Conservation (phyloP, 1,140 invertebrate species). For the Drosophila takahashii region DNA sequence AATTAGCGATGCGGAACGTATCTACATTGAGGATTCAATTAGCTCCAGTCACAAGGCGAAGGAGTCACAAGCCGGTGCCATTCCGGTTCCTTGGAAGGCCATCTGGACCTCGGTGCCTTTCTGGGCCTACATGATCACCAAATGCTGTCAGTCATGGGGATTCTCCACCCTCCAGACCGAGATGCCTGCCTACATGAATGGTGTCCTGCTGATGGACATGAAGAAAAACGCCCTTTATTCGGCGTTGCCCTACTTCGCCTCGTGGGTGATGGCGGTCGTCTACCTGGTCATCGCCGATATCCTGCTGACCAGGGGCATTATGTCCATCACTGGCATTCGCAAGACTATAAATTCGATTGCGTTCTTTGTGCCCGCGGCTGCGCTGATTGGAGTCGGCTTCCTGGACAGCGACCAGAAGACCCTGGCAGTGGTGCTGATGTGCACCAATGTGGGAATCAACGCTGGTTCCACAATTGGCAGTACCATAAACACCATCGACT, state of each 20-base stretch:
- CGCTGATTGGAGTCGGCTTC: conserved; percentile 88
- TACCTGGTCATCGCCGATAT: conserved; percentile 88
- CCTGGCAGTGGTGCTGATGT: conserved; percentile 87
- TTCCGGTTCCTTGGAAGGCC: conserved; percentile 88
- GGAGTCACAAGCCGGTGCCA: conserved; percentile 11
- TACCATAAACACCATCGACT: conserved; percentile 89
- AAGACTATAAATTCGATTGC: conserved; percentile 89
- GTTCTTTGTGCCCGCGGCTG: conserved; percentile 86
- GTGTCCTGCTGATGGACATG: conserved; percentile 92
- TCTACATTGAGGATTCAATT: conserved; percentile 87
- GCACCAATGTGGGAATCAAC: conserved; percentile 90
- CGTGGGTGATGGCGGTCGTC: conserved; percentile 89
- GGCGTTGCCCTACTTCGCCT: conserved; percentile 91
- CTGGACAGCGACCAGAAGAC: conserved; percentile 85
- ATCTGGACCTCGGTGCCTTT: conserved; percentile 92
- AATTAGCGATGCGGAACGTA: conserved; percentile 87
- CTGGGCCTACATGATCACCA: conserved; percentile 92
- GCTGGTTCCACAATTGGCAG: conserved; percentile 90
- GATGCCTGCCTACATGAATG: conserved; percentile 95
- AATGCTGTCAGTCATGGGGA: conserved; percentile 96
- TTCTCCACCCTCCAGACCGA: conserved; percentile 96
- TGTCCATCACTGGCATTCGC: conserved; percentile 86
- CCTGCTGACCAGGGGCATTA: conserved; percentile 86
- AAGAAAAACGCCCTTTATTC: conserved; percentile 90
- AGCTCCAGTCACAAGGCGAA: conserved; percentile 36